These are phyloP conservation scores for Scytalopus superciliaris DNA, from an alignment of 2,113 vertebrate species.

Conservation along the genomic window DNA sequence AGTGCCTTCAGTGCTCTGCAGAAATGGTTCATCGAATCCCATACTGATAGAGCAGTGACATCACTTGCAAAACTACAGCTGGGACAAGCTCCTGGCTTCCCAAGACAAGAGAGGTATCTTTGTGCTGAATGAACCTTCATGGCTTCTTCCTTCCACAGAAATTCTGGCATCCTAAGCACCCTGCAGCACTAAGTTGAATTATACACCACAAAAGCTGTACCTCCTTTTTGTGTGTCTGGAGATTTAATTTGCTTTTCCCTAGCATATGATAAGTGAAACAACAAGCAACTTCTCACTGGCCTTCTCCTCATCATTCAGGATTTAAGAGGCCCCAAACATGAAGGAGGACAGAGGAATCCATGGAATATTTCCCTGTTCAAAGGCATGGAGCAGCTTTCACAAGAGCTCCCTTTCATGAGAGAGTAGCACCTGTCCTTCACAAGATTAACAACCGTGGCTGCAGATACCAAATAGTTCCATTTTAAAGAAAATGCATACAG, in stretches of 20 bases:
- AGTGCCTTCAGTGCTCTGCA: fast-evolving
- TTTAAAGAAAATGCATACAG: background rate
- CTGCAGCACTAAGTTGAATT: background rate
- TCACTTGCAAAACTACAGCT: background rate
- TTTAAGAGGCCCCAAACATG: background rate
- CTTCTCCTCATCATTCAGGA: background rate
- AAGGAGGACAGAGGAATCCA: background rate
- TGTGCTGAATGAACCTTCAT: background rate
- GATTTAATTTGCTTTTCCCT: background rate
- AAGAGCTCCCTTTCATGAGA: background rate
- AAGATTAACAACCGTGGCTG: background rate
- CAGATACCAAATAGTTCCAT: background rate
- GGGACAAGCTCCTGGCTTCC: background rate
- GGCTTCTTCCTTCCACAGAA: background rate
- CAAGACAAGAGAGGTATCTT: background rate
- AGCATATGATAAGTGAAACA: background rate
- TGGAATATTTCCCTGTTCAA: background rate
- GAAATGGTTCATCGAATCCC: background rate
- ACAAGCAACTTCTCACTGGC: background rate
- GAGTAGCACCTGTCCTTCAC: background rate
- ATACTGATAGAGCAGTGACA: background rate
- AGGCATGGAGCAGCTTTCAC: background rate
- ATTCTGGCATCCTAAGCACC: background rate
- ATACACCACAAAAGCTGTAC: background rate
- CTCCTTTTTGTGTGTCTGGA: background rate